Percentiles rank a stretch among this genome's conserved stretches.
phyloP scores from a whole-genome alignment of 2,888 invertebrate species.

The Caenorhabditis panamensis region DNA sequence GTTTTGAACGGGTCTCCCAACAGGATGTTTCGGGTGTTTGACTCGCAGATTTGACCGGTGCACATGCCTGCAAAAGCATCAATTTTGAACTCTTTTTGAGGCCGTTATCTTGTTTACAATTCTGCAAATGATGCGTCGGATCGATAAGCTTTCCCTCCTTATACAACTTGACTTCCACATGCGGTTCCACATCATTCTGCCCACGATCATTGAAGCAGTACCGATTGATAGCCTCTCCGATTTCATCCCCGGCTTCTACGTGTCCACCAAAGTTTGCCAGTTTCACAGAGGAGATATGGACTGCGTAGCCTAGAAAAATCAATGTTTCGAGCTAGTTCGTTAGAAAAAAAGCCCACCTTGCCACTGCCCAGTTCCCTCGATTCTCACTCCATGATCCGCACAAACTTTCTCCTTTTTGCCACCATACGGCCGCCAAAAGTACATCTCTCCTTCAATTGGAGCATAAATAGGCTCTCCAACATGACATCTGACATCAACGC shows the following conservation, averaged over 20 bases:
- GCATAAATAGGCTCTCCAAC: conserved; percentile 67
- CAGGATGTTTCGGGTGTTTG: conserved; percentile 76
- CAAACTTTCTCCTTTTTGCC: conserved; percentile 72
- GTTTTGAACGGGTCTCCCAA: conserved; percentile 77
- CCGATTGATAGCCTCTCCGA: conserved; percentile 70
- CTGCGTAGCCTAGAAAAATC: conserved; percentile 72
- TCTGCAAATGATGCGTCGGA: conserved; percentile 79
- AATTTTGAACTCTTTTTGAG: no score
- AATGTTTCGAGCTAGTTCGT: not conserved
- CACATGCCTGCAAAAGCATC: conserved; percentile 77
- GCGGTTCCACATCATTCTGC: conserved; percentile 62
- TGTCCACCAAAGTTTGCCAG: conserved; percentile 76
- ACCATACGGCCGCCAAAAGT: conserved; percentile 71
- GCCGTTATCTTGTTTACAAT: conserved; percentile 67
- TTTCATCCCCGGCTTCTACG: conserved; percentile 73
- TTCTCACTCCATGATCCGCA: conserved; percentile 78
- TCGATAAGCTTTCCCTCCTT: conserved; percentile 77
- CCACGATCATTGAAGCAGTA: conserved; percentile 57
- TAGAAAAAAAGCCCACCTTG: conserved; percentile 59
- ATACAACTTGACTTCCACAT: conserved; percentile 65
- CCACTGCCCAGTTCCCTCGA: conserved; percentile 81
- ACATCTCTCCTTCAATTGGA: conserved; percentile 78
- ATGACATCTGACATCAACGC: conserved; percentile 69
- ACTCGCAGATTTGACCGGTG: conserved; percentile 81
- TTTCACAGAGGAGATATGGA: conserved; percentile 76